Percentiles rank a stretch among this genome's conserved stretches.
Conservation (phyloP, 2,888 invertebrate genomes). For the Aricia artaxerxes region DNA sequence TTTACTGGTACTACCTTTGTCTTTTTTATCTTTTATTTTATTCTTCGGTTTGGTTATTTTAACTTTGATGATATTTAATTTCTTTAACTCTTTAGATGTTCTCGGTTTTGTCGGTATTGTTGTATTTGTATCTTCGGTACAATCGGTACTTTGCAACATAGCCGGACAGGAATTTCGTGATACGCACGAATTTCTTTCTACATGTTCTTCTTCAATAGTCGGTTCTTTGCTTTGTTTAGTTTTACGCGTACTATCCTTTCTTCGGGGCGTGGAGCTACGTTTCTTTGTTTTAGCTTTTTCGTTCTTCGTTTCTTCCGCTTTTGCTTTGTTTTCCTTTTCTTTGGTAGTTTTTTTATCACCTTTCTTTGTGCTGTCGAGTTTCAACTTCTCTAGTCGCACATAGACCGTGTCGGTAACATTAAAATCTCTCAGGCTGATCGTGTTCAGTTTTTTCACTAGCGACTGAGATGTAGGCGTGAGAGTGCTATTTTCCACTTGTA, state of each 20-base stretch:
- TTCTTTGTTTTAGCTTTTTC: slow-evolving; percentile 46
- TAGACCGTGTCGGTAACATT: slow-evolving; percentile 60
- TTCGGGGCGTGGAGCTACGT: slow-evolving; percentile 46
- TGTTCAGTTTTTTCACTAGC: slow-evolving; percentile 51
- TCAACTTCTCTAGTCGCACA: slow-evolving; percentile 55
- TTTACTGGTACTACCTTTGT: slow-evolving; percentile 42
- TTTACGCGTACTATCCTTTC: slow-evolving; percentile 39
- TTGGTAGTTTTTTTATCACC: slow-evolving; percentile 46
- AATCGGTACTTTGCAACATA: slow-evolving; percentile 42
- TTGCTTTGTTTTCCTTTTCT: slow-evolving; percentile 36
- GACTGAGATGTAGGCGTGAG: slow-evolving; percentile 50
- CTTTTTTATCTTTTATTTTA: slow-evolving; percentile 43
- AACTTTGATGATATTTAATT: slow-evolving; percentile 69
- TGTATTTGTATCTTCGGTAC: slow-evolving; percentile 41
- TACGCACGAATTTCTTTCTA: slow-evolving; percentile 52
- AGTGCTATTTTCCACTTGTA: slow-evolving; percentile 39
- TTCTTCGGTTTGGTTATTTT: slow-evolving; percentile 63
- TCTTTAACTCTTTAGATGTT: slow-evolving; percentile 47
- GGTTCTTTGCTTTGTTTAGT: slow-evolving; percentile 42
- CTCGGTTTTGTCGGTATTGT: slow-evolving; percentile 31
- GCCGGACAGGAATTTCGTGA: slow-evolving; percentile 63
- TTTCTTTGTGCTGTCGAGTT: slow-evolving; percentile 68
- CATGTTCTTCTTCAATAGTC: slow-evolving; percentile 60
- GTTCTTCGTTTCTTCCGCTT: slow-evolving; percentile 34
- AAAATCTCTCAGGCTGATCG: slow-evolving; percentile 52